These are phyloP conservation scores for Cetonia aurata DNA, from an alignment of 2,888 invertebrate species.

Conservation along the genomic window DNA sequence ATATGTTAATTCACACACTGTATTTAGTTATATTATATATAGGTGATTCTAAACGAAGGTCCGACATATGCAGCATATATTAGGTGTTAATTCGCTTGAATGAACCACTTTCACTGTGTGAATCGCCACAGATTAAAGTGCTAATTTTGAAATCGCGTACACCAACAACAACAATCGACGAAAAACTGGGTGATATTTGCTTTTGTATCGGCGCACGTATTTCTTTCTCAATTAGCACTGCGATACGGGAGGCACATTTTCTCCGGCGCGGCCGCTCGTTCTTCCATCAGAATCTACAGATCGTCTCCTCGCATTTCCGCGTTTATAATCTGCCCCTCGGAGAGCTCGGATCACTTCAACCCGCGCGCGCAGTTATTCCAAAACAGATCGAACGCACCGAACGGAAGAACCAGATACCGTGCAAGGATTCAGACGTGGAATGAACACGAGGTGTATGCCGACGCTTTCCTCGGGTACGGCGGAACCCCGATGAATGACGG, in stretches of 20 bases:
- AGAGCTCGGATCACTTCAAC: not conserved
- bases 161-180: slow-evolving; percentile 22
- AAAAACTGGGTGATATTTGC: slow-evolving; percentile 55
- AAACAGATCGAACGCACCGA: slow-evolving; percentile 50
- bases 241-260: no score
- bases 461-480: not conserved
- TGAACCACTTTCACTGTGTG: slow-evolving; percentile 59
- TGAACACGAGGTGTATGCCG: no score
- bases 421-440: no score
- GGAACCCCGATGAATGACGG: not conserved
- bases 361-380: slow-evolving; percentile 55
- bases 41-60: not conserved
- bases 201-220: slow-evolving; percentile 53
- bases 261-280: not conserved
- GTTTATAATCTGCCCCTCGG: not conserved
- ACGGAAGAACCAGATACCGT: not conserved
- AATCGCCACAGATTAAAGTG: slow-evolving; percentile 51
- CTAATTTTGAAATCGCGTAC: slow-evolving; percentile 60
- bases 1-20: not conserved
- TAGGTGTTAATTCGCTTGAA: slow-evolving; percentile 52
- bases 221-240: no score
- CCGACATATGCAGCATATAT: slow-evolving; percentile 51
- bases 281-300: no score
- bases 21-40: not conserved
- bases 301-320: not conserved